Evolutionary conservation across 1,140 invertebrate genomes (phyloP).

Genomic region (Cataglyphis hispanica): DNA sequence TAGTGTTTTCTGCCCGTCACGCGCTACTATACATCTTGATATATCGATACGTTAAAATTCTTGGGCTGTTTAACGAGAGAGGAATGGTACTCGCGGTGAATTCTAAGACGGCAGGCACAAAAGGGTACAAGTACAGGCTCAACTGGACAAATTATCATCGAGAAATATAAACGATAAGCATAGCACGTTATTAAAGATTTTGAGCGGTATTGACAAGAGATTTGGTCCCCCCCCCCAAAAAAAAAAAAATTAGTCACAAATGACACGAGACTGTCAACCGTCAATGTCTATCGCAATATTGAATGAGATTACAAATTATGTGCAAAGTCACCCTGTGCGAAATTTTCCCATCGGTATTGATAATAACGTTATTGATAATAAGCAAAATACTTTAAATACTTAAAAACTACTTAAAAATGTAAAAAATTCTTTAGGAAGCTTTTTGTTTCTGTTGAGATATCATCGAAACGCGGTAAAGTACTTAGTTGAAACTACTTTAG

Average conservation of each 20-base stretch:
- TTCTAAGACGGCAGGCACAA: slow-evolving; percentile 38
- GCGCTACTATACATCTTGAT: slow-evolving; percentile 45
- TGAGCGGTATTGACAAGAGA: background rate
- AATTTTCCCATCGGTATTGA: slow-evolving; percentile 3
- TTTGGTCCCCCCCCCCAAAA: too few relatives aligned
- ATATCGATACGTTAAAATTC: slow-evolving; percentile 43
- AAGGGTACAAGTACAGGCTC: slow-evolving; percentile 43
- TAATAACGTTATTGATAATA: background rate
- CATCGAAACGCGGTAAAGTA: background rate
- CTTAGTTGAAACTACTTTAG: too few relatives aligned
- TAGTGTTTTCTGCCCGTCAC: slow-evolving; percentile 49
- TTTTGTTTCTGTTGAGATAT: background rate
- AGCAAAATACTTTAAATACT: too few relatives aligned
- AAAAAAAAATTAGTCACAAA: background rate
- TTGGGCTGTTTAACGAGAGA: slow-evolving; percentile 46
- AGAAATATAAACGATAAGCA: background rate
- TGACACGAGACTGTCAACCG: background rate
- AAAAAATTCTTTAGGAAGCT: background rate
- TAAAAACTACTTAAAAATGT: too few relatives aligned
- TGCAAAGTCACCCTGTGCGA: background rate
- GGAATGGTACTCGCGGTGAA: slow-evolving; percentile 9
- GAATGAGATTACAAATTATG: slow-evolving; percentile 3
- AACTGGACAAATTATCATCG: slow-evolving; percentile 13
- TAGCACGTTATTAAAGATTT: slow-evolving; percentile 1
- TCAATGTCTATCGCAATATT: background rate